These are phyloP conservation scores for Thera britannica DNA, from an alignment of 2,888 invertebrate genomes.

Conservation along the genomic window DNA sequence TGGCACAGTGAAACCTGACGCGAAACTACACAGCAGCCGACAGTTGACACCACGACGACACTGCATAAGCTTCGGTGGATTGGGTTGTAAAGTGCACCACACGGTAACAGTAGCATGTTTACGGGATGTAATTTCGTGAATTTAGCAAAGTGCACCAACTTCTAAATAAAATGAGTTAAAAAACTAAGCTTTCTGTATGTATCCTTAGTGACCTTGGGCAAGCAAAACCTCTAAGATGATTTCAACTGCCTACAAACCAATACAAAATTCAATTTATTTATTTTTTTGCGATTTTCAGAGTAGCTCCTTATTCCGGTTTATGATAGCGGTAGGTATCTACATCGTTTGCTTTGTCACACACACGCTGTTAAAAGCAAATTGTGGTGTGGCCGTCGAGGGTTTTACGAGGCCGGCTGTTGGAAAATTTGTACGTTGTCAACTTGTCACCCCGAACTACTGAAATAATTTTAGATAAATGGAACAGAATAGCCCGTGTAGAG, in stretches of 20 bases:
- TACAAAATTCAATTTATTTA: not conserved
- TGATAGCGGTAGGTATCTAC: constrained; percentile 44
- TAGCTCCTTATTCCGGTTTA: constrained; percentile 49
- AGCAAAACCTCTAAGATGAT: too few species aligned
- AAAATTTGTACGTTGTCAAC: constrained; percentile 34
- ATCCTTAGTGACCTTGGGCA: not conserved
- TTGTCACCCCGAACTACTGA: constrained; percentile 32
- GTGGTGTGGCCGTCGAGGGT: constrained; percentile 48
- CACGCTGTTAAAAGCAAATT: constrained; percentile 57
- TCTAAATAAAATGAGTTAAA: too few species aligned
- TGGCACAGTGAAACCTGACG: constrained; percentile 40
- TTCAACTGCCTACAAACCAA: not conserved
- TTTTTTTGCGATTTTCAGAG: constrained; percentile 22
- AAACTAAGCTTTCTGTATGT: too few species aligned
- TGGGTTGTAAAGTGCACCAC: not conserved
- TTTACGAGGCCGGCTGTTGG: constrained; percentile 41
- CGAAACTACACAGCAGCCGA: constrained; percentile 23
- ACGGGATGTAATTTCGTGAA: not conserved
- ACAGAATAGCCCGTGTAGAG: constrained; percentile 18
- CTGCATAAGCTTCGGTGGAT: constrained; percentile 1
- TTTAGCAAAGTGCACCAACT: not conserved
- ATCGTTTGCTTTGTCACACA: constrained; percentile 51
- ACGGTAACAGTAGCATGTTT: not conserved
- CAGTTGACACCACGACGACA: constrained; percentile 24
- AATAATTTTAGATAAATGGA: constrained; percentile 34